phyloP scores from a whole-genome alignment of 2,888 invertebrate genomes.

The Mesochorus sp. region DNA sequence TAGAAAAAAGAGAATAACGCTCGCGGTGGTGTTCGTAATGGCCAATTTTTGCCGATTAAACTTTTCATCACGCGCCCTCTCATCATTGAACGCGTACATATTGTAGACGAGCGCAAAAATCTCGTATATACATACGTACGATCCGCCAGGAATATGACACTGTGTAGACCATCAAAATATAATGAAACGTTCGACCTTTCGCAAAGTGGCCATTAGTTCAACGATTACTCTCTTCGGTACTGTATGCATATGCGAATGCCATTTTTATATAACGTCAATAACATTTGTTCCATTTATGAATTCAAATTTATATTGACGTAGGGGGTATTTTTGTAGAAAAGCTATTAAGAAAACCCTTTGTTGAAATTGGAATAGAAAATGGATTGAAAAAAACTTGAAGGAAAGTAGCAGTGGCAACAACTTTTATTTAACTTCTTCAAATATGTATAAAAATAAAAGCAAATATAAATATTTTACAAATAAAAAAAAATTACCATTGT shows the following conservation, averaged over 20 bases:
- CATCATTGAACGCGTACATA: slow-evolving; percentile 10
- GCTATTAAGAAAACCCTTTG: slow-evolving; percentile 1
- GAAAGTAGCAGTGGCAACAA: too few species aligned
- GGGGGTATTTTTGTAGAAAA: not conserved
- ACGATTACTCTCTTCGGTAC: slow-evolving; percentile 30
- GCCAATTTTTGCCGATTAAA: slow-evolving; percentile 60
- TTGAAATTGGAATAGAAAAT: not conserved
- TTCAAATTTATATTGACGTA: slow-evolving; percentile 60
- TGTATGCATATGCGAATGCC: not conserved
- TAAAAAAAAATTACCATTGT: too few species aligned
- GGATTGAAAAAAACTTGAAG: not conserved
- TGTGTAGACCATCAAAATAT: slow-evolving; percentile 58
- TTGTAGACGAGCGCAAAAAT: slow-evolving; percentile 12
- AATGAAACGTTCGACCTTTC: slow-evolving; percentile 55
- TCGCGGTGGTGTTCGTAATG: slow-evolving; percentile 39
- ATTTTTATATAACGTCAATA: slow-evolving; percentile 42
- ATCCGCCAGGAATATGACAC: slow-evolving; percentile 24
- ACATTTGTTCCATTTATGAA: slow-evolving; percentile 9
- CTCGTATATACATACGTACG: not conserved
- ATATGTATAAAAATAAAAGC: too few species aligned
- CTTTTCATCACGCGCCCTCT: slow-evolving; percentile 47
- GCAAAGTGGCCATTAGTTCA: slow-evolving; percentile 59
- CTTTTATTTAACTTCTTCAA: too few species aligned
- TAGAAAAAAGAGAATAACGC: slow-evolving; percentile 11
- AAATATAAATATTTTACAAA: too few species aligned